phyloP scores from a whole-genome alignment of 2,888 invertebrate species.

The Apeira syringaria region DNA sequence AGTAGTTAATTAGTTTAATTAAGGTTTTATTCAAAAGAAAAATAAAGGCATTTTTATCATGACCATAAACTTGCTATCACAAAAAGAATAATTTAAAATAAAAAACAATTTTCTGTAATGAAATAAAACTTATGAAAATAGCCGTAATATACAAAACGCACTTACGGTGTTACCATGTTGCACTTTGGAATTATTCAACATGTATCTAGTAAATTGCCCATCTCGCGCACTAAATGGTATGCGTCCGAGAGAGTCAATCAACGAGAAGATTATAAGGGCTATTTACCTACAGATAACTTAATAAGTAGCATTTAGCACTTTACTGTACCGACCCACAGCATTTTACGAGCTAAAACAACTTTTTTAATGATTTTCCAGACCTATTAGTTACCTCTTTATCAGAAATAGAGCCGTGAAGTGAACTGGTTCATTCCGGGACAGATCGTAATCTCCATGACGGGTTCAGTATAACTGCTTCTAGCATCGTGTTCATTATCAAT shows the following conservation, averaged over 20 bases:
- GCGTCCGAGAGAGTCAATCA: slow-evolving; percentile 42
- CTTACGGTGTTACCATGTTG: slow-evolving; percentile 3
- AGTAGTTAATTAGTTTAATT: no score
- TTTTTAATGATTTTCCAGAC: slow-evolving; percentile 48
- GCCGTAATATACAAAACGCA: no score
- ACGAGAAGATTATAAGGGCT: slow-evolving; percentile 40
- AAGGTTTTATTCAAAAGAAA: no score
- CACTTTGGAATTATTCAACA: slow-evolving; percentile 7
- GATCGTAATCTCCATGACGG: slow-evolving; percentile 3
- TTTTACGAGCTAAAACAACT: slow-evolving; percentile 54
- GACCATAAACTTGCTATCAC: no score
- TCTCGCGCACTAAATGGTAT: slow-evolving; percentile 42
- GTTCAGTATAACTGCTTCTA: background rate
- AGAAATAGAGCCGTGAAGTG: slow-evolving; percentile 23
- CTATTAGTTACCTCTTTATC: slow-evolving; percentile 32
- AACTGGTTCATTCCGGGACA: slow-evolving; percentile 15
- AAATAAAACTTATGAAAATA: no score
- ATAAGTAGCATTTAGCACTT: slow-evolving; percentile 56
- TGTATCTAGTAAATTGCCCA: slow-evolving; percentile 32
- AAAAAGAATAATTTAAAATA: no score
- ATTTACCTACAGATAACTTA: slow-evolving; percentile 60
- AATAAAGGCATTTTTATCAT: no score
- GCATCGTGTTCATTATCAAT: no score
- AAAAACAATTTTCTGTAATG: no score
- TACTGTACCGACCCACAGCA: slow-evolving; percentile 34